These are phyloP conservation scores for Eumacrocentrus americanus DNA, from an alignment of 2,888 invertebrate species.

Conservation along the genomic window DNA sequence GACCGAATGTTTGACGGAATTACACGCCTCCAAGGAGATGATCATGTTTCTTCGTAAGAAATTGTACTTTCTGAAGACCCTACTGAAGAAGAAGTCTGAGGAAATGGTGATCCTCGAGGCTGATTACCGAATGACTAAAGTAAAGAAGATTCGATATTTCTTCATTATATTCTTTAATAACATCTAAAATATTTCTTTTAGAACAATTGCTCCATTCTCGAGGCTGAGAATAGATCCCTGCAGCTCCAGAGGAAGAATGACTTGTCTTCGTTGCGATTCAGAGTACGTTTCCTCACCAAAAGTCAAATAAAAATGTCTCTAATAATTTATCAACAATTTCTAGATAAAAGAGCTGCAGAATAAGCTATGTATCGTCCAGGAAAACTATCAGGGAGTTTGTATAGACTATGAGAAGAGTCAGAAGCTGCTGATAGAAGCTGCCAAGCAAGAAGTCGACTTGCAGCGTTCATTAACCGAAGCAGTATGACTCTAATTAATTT, in stretches of 20 bases:
- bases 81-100: constrained; percentile 47
- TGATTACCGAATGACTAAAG: constrained; percentile 50
- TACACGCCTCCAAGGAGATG: too few relatives aligned
- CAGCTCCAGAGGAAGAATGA: constrained; percentile 21
- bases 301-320: background rate
- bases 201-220: constrained; percentile 51
- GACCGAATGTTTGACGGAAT: constrained; percentile 39
- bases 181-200: constrained; percentile 31
- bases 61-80: too few relatives aligned
- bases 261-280: background rate
- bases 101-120: constrained; percentile 46
- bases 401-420: constrained; percentile 45
- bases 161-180: constrained; percentile 4
- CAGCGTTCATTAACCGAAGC: constrained; percentile 42
- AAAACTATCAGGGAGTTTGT: constrained; percentile 42
- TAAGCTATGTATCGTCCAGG: constrained; percentile 40
- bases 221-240: constrained; percentile 37
- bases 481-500: background rate
- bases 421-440: constrained; percentile 40
- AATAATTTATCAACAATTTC: constrained; percentile 7
- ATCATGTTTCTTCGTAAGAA: too few relatives aligned
- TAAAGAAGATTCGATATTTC: constrained; percentile 25
- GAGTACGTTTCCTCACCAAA: background rate
- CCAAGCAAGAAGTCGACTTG: constrained; percentile 43
- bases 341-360: constrained; percentile 44